Conservation (phyloP, 2,113 vertebrate genomes). For the Phylloscopus trochilus region DNA sequence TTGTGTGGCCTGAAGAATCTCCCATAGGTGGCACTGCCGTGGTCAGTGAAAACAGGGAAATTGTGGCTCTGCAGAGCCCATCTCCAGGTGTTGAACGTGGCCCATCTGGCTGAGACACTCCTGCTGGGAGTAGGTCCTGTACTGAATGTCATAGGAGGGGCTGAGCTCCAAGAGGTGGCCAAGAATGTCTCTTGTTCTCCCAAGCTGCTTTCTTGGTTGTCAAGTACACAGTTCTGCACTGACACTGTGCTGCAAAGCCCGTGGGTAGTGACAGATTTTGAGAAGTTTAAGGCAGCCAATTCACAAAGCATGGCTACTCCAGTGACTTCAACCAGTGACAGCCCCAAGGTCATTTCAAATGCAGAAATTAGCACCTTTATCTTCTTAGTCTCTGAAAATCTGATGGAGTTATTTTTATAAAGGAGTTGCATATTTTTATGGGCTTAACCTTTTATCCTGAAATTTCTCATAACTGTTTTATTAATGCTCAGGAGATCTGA, state of each 20-base stretch:
- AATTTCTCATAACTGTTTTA: constrained; percentile 42
- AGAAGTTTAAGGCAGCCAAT: background rate
- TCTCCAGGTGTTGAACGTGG: background rate
- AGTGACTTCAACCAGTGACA: background rate
- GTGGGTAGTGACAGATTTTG: background rate
- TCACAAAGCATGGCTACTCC: background rate
- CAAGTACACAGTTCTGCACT: background rate
- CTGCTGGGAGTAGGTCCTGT: background rate
- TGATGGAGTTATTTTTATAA: constrained; percentile 57
- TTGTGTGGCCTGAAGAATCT: background rate
- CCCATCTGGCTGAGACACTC: background rate
- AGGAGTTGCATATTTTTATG: constrained; percentile 48
- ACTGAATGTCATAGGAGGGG: rapidly evolving
- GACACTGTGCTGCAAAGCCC: background rate
- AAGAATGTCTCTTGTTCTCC: background rate
- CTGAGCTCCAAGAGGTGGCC: background rate
- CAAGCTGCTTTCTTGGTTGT: background rate
- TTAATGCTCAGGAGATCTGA: constrained; percentile 34
- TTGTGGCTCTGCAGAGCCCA: background rate
- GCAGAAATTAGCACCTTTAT: background rate
- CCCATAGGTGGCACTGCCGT: background rate
- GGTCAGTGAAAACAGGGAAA: background rate
- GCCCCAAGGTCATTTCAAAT: background rate
- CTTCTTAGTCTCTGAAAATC: constrained; percentile 15
- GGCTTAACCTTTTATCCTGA: constrained; percentile 48